Base-by-base conservation (phyloP, 2,888 invertebrate genomes). In the Hybos culiciformis region DNA sequence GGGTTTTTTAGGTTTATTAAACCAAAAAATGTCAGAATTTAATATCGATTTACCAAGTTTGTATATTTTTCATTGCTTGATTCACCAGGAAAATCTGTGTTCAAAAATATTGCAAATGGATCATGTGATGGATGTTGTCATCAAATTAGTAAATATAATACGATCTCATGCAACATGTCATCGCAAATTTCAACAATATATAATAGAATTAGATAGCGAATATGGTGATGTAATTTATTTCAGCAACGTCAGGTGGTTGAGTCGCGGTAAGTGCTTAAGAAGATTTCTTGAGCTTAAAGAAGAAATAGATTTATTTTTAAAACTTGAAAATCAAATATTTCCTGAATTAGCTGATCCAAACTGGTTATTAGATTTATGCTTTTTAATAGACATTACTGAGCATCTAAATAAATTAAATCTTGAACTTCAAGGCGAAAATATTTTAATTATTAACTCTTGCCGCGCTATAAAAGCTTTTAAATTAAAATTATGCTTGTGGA, bases 201-300 rank as follows among this genome's bases (percentile, higher is more conserved):
- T 39, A n/a, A 44, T 20, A 11, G 29, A 36, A 39, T 15, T 43
- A 19, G 12, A 33, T 39, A 31, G 32, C 20, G 39, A 43, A 43
- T 43, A 43, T 39, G 43, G 39, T 34, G 43, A 43, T 20, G n/a
- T 29, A 29, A n/a, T 45, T 39, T 26, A 18, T 36, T 44, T 44
- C 17, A 44, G 29, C 18, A 17, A 44, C 17, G 31, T 44, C 18
- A 44, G 40, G 18, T 40, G 44, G 44, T 17, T 44, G 23, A 44
- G n/a, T n/a, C 39, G 44, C 24, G 44, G 44, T 33, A 39, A 26
- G 29, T 36, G 34, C 24, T 36, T 44, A 20, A 14, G 39, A 17
- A 32, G 43, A 34, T 43, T 39, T 43, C 39, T 23, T 39, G 39
- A 43, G 24, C 39, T 43, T 24, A n/a, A 20, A n/a, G 12, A 43